phyloP scores from a whole-genome alignment of 1,140 invertebrate species.

The Helicoverpa zea region DNA sequence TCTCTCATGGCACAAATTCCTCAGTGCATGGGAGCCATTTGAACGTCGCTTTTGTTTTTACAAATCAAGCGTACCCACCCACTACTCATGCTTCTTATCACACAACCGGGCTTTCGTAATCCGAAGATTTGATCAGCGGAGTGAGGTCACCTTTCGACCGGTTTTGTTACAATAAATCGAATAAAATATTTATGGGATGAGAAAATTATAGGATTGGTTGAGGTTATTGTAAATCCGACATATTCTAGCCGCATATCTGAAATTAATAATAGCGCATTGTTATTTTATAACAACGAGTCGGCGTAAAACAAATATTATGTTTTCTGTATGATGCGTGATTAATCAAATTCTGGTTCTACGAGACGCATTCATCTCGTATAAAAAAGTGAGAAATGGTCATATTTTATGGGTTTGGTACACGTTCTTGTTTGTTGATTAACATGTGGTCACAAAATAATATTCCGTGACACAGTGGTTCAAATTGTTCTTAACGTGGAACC shows the following conservation, averaged over 20 bases:
- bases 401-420: neutral
- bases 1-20: constrained; percentile 50
- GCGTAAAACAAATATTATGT: neutral
- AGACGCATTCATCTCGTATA: neutral
- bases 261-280: neutral
- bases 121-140: constrained; percentile 66
- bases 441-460: neutral
- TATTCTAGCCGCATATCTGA: neutral
- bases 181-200: constrained; percentile 39
- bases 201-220: constrained; percentile 47
- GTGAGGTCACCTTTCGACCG: constrained; percentile 77
- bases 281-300: no score
- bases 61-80: neutral
- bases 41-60: constrained; percentile 8
- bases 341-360: neutral
- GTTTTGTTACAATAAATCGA: constrained; percentile 58
- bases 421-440: neutral
- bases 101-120: constrained; percentile 48
- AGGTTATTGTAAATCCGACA: constrained; percentile 30
- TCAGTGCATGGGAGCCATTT: constrained; percentile 41
- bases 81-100: constrained; percentile 3
- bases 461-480: neutral
- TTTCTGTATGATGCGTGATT: neutral
- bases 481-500: constrained; percentile 11
- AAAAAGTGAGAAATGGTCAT: neutral